phyloP scores from a whole-genome alignment of 2,113 vertebrate genomes.

The Chionis minor region DNA sequence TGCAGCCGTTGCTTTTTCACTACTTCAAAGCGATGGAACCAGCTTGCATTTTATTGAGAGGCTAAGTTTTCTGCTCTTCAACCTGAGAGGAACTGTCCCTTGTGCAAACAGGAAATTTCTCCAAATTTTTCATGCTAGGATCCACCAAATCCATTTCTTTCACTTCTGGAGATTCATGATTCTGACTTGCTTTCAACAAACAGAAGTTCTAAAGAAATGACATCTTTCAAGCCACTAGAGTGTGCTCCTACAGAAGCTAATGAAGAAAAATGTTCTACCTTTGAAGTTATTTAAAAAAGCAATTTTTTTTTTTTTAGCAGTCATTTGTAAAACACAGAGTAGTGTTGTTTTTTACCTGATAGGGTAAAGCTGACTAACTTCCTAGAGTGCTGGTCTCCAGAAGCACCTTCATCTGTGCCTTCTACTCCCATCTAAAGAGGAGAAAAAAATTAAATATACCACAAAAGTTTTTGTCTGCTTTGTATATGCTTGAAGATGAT shows the following conservation, averaged over 20 bases:
- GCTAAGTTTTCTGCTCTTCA: background rate
- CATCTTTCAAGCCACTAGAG: conserved; percentile 45
- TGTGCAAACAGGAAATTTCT: background rate
- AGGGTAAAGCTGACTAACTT: conserved; percentile 95
- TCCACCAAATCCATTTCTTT: background rate
- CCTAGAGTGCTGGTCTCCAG: conserved; percentile 85
- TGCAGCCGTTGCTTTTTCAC: background rate
- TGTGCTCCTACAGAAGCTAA: conserved; percentile 47
- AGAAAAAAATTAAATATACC: background rate
- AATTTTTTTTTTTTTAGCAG: background rate
- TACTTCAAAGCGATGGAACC: background rate
- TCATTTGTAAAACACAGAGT: background rate
- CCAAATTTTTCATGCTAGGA: background rate
- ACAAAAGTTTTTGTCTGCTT: background rate
- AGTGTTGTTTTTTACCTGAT: conserved; percentile 79
- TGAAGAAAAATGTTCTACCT: background rate
- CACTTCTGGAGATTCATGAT: background rate
- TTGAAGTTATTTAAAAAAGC: background rate
- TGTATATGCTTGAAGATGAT: background rate
- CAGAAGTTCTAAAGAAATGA: background rate
- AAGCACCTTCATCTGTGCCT: conserved; percentile 84
- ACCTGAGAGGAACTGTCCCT: background rate
- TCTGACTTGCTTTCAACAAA: background rate
- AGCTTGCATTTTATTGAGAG: background rate
- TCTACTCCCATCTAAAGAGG: conserved; percentile 84